A percentile compares a stretch with the other conserved stretches of the same genome.
Evolutionary conservation across 2,113 vertebrate species (phyloP).

Genomic region (Tamias sibiricus): DNA sequence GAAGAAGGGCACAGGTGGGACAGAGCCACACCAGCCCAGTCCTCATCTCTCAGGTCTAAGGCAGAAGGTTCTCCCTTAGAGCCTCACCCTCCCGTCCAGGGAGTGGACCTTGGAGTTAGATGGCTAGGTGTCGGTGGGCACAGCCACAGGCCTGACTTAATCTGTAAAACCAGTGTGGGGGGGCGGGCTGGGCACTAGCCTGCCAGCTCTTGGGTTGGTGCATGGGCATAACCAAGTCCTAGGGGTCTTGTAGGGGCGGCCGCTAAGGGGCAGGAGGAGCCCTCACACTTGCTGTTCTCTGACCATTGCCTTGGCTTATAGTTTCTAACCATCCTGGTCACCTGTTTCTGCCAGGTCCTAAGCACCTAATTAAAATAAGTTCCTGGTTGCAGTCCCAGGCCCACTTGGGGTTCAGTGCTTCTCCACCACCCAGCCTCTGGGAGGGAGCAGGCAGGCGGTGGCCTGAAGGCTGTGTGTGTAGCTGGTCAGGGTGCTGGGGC

Average conservation of each 20-base stretch:
- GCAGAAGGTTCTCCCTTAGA: neutral
- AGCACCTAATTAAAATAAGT: neutral
- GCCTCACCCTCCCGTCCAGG: neutral
- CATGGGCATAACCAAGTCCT: neutral
- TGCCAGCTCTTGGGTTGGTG: no score
- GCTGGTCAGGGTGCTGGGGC: neutral
- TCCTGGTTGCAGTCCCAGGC: neutral
- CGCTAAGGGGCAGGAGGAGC: neutral
- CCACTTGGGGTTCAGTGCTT: rapidly evolving
- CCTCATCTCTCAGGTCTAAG: neutral
- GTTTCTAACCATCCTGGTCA: neutral
- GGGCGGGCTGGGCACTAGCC: no score
- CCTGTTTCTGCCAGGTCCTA: neutral
- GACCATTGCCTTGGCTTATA: neutral
- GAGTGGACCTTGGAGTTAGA: neutral
- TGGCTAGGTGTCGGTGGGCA: neutral
- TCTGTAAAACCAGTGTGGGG: neutral
- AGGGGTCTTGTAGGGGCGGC: neutral
- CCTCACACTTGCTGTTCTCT: rapidly evolving
- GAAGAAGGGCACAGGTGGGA: neutral
- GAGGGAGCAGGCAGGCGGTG: neutral
- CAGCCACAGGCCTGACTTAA: neutral
- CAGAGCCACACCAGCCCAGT: rapidly evolving
- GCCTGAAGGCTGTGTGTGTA: rapidly evolving
- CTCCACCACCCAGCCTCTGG: neutral